A percentile compares a stretch with the other conserved stretches of the same genome.
Conservation (phyloP, 2,113 vertebrate species). For the Peromyscus polionotus region DNA sequence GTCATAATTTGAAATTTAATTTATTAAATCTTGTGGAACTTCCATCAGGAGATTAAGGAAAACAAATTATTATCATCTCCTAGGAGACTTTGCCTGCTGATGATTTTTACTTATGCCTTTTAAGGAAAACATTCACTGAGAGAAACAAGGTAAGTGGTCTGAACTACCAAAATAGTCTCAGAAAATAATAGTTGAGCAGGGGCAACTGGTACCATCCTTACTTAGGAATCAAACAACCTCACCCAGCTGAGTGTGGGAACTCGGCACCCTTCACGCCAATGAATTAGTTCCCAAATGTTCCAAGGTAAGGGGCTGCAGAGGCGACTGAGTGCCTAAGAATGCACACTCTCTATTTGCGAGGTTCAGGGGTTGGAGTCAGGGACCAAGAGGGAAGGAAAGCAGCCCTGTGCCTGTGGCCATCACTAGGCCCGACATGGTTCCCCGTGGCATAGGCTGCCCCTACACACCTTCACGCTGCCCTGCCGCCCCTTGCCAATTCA, state of each 20-base stretch:
- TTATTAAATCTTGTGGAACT: slow-evolving; percentile 63
- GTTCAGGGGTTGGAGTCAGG: not conserved
- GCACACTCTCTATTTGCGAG: slow-evolving; percentile 13
- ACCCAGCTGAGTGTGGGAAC: slow-evolving; percentile 34
- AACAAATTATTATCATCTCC: slow-evolving; percentile 66
- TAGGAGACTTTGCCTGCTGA: slow-evolving; percentile 62
- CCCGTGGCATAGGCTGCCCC: not conserved
- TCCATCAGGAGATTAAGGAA: slow-evolving; percentile 65
- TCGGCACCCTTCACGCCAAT: not conserved
- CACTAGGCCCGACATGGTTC: slow-evolving; percentile 30
- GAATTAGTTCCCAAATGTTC: not conserved
- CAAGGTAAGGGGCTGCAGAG: not conserved
- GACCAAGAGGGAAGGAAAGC: slow-evolving; percentile 16
- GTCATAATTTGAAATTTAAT: slow-evolving; percentile 65
- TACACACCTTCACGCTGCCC: slow-evolving; percentile 61
- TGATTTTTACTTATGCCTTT: slow-evolving; percentile 63
- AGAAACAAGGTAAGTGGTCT: slow-evolving; percentile 1
- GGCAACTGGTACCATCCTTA: not conserved
- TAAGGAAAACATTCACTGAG: slow-evolving; percentile 48
- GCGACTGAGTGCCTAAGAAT: not conserved
- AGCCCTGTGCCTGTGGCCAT: not conserved
- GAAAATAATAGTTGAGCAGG: not conserved
- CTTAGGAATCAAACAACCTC: slow-evolving; percentile 50
- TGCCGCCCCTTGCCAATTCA: slow-evolving; percentile 78
- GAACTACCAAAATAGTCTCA: slow-evolving; percentile 40